Evolutionary conservation across 2,113 vertebrate genomes (phyloP), one percentile per base, ranked within the genome.

Genomic region (Datnioides undecimradiatus): DNA sequence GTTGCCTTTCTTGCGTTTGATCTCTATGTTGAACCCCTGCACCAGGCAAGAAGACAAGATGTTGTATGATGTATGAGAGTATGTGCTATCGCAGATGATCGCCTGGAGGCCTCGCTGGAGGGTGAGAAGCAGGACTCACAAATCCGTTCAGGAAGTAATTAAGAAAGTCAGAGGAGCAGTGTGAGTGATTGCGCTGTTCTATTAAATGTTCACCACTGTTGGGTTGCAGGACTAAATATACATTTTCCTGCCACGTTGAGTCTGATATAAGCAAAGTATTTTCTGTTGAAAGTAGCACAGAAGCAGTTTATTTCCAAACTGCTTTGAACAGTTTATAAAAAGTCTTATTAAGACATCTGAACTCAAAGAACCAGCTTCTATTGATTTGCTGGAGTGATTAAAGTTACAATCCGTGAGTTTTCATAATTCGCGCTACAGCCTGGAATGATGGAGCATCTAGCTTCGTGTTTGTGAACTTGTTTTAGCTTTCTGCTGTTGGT

Each of bases 401-500:
- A 51, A 59, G 21, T 45, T 34, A 17, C 21, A 13, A 27, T 33
- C 9, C 1, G 3, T 3, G 34, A 8, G 4, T 38, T 23, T 70
- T 40, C 11, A 46, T 46, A 54, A 23, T 84, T 59, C 49, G 59
- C n/a, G 51, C 10, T 8, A 19, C n/a, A 60, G 40, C 9, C 60
- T 23, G 13, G 8, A 59, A 59, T 55, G 65, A 77, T 40, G 25
- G 23, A 58, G 59, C 64, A 66, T 70, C 43, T 55, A 25, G 21
- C 12, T 64, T 40, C 58, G 72, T 46, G 25, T 41, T 52, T 74
- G 62, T 49, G 49, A 49, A 41, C 23, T 17, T 48, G 2, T 57
- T 67, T 74, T 29, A 63, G 64, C 41, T 76, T 78, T 41, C 23
- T 60, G 17, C 8, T 80, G 25, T 55, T 79, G 14, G 43, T 59